A percentile compares a stretch with the other conserved stretches of the same genome.
phyloP scores from a whole-genome alignment of 2,888 invertebrate genomes.

The Oithona nana region DNA sequence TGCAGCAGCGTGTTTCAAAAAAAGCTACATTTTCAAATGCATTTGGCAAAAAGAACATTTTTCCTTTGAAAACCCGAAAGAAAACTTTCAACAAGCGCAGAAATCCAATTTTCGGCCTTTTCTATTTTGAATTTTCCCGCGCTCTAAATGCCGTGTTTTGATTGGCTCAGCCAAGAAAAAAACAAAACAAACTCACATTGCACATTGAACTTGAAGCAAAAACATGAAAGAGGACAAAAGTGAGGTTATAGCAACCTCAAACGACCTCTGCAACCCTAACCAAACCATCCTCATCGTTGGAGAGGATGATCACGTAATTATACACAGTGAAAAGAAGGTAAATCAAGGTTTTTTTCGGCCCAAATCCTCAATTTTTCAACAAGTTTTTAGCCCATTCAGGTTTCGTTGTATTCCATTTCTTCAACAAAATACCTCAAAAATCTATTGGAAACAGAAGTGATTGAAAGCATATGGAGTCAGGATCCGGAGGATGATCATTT shows the following conservation, averaged over 20 bases:
- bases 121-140: no score
- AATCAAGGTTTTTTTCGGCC: no score
- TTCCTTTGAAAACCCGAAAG: no score
- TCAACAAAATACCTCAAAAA: not conserved
- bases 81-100: no score
- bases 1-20: no score
- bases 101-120: no score
- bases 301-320: not conserved
- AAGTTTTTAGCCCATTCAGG: no score
- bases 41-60: no score
- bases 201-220: not conserved
- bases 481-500: not conserved
- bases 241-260: not conserved
- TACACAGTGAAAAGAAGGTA: not conserved
- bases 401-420: not conserved
- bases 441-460: not conserved
- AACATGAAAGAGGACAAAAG: not conserved
- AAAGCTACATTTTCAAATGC: no score
- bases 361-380: no score
- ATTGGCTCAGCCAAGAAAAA: no score
- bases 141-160: no score
- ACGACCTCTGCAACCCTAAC: not conserved
- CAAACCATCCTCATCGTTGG: not conserved
- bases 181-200: not conserved
- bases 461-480: not conserved